Conservation (phyloP, 1,140 invertebrate genomes). For the Solen grandis region DNA sequence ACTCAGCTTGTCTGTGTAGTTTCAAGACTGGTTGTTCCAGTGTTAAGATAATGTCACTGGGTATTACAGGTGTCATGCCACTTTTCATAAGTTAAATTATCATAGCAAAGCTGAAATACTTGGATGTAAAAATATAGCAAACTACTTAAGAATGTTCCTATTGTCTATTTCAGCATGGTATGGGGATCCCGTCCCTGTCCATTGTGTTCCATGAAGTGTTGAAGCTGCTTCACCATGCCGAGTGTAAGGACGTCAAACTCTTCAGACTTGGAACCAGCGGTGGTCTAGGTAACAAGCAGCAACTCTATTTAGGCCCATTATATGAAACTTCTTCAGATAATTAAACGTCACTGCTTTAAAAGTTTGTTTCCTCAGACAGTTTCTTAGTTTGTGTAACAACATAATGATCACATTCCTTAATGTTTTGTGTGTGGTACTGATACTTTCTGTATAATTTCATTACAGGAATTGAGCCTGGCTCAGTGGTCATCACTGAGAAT, state of each 20-base stretch:
- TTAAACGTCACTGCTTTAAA: neutral
- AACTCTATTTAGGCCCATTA: neutral
- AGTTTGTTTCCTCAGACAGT: neutral
- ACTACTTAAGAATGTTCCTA: neutral
- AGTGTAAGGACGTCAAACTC: constrained; percentile 91
- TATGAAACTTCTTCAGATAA: neutral
- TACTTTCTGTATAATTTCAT: no score
- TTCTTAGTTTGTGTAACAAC: neutral
- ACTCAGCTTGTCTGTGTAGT: no score
- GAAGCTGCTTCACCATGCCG: constrained; percentile 95
- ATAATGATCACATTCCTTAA: no score
- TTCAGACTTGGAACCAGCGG: constrained; percentile 96
- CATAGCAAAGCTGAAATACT: no score
- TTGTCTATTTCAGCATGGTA: constrained; percentile 88
- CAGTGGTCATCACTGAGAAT: constrained; percentile 93
- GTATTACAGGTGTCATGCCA: no score
- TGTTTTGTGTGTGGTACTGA: no score
- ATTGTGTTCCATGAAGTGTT: constrained; percentile 98
- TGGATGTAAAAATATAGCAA: neutral
- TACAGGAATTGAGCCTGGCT: constrained; percentile 90
- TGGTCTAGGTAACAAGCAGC: constrained; percentile 86
- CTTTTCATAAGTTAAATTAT: no score
- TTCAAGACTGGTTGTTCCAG: no score
- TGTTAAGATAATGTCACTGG: no score
- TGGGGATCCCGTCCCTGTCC: constrained; percentile 96